These are phyloP conservation scores for Porites divaricata DNA, from an alignment of 92 coral and sea anemone genomes.

Conservation along the genomic window DNA sequence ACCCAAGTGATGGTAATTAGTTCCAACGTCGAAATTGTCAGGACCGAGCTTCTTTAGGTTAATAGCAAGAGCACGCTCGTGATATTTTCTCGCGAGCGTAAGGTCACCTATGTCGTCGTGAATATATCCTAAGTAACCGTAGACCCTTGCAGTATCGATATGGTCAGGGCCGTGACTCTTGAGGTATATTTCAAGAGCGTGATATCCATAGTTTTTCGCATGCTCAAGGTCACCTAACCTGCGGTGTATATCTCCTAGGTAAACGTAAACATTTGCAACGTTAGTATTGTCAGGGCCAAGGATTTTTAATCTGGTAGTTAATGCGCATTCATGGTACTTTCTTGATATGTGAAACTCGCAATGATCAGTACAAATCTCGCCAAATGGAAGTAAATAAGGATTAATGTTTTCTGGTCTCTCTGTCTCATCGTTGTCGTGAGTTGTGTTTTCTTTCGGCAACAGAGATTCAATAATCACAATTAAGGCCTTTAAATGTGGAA, in stretches of 20 bases:
- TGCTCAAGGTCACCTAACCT: neutral
- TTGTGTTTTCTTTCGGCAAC: neutral
- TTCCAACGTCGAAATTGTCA: neutral
- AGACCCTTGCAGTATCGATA: neutral
- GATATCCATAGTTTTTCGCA: neutral
- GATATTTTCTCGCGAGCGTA: constrained; percentile 8
- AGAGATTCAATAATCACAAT: neutral
- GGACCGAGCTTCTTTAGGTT: neutral
- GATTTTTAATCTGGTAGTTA: neutral
- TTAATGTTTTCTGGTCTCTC: neutral
- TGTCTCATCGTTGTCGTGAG: neutral
- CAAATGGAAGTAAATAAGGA: neutral
- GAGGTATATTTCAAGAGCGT: neutral
- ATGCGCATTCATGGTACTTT: neutral
- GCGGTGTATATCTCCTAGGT: neutral
- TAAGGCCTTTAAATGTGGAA: neutral
- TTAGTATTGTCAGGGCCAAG: neutral
- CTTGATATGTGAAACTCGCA: neutral
- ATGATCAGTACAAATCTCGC: neutral
- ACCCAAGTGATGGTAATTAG: neutral
- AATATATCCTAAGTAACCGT: neutral
- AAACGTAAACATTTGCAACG: neutral
- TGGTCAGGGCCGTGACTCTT: neutral
- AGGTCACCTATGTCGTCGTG: neutral
- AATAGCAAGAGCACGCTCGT: constrained; percentile 19